These are phyloP conservation scores for Encarsia formosa DNA, from an alignment of 2,888 invertebrate species.

Conservation along the genomic window DNA sequence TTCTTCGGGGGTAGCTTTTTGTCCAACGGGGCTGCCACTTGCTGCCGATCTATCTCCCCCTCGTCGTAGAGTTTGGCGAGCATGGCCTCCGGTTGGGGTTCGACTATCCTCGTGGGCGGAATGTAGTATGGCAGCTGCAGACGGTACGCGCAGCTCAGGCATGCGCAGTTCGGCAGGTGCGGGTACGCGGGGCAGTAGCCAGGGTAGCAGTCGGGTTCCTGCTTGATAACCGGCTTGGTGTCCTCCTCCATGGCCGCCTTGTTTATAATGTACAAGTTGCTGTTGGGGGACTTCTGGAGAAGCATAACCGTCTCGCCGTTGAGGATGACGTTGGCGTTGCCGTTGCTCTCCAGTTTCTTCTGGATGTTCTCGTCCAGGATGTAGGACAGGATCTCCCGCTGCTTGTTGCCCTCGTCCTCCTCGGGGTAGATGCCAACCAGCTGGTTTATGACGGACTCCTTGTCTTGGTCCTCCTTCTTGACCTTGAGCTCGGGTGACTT, in stretches of 20 bases:
- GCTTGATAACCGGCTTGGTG: constrained; percentile 12
- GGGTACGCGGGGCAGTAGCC: constrained; percentile 3
- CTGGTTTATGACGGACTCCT: constrained; percentile 26
- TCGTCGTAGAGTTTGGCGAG: constrained; percentile 23
- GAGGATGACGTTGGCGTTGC: constrained; percentile 44
- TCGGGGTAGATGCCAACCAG: constrained; percentile 41
- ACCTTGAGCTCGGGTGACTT: constrained; percentile 40
- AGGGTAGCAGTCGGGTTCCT: constrained; percentile 17
- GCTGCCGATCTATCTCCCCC: constrained; percentile 20
- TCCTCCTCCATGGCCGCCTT: constrained; percentile 38
- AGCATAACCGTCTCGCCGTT: constrained; percentile 47
- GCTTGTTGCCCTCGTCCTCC: constrained; percentile 33
- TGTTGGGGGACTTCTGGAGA: constrained; percentile 46
- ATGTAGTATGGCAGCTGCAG: constrained; percentile 18
- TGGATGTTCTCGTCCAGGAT: constrained; percentile 14
- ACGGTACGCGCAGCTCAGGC: constrained; percentile 15
- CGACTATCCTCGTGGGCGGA: constrained; percentile 10
- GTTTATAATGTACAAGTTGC: constrained; percentile 48
- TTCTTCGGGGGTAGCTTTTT: constrained; percentile 46
- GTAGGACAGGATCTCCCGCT: constrained; percentile 17
- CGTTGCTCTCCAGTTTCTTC: constrained; percentile 29
- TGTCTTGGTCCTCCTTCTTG: constrained; percentile 33
- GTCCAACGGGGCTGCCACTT: constrained; percentile 33
- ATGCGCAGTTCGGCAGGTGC: constrained; percentile 9
- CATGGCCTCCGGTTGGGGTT: constrained; percentile 2